A percentile compares a stretch with the other conserved stretches of the same genome.
Conservation (phyloP, 2,888 invertebrate species). For the Drosophila quinaria region DNA sequence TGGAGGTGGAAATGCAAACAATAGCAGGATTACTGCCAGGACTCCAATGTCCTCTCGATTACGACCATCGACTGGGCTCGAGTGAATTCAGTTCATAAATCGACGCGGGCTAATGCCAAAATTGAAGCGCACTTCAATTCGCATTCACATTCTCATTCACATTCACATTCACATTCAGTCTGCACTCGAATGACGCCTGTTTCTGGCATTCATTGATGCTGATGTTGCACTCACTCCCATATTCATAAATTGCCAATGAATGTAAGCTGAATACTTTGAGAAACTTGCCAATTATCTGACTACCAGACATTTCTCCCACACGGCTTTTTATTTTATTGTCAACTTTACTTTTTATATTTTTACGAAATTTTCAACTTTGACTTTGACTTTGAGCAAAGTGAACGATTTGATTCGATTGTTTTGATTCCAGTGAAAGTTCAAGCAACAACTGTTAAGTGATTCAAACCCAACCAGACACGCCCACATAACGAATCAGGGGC, state of each 20-base stretch:
- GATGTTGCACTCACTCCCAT: conserved; percentile 14
- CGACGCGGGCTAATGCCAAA: conserved; percentile 66
- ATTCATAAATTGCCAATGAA: conserved; percentile 41
- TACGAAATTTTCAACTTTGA: conserved; percentile 8
- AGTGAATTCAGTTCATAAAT: conserved; percentile 70
- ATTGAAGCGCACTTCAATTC: conserved; percentile 56
- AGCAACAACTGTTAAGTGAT: conserved; percentile 25
- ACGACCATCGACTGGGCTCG: conserved; percentile 38
- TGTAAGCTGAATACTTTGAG: conserved; percentile 21
- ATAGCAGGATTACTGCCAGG: conserved; percentile 48
- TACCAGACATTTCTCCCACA: conserved; percentile 8
- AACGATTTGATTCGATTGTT: conserved; percentile 38
- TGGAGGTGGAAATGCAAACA: conserved; percentile 40
- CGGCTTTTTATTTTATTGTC: neutral
- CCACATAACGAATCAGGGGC: conserved; percentile 19
- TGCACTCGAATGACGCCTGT: conserved; percentile 49
- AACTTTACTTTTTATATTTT: conserved; percentile 24
- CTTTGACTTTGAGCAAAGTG: conserved; percentile 39
- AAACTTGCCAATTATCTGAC: conserved; percentile 32
- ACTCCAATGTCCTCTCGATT: conserved; percentile 22
- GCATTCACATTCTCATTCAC: conserved; percentile 20
- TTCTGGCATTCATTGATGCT: conserved; percentile 61
- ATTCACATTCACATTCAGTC: conserved; percentile 28
- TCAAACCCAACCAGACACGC: conserved; percentile 29
- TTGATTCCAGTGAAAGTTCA: conserved; percentile 32